Evolutionary conservation across 2,113 vertebrate species (phyloP), one percentile per base, ranked within the genome.

Genomic region (Nerophis ophidion): DNA sequence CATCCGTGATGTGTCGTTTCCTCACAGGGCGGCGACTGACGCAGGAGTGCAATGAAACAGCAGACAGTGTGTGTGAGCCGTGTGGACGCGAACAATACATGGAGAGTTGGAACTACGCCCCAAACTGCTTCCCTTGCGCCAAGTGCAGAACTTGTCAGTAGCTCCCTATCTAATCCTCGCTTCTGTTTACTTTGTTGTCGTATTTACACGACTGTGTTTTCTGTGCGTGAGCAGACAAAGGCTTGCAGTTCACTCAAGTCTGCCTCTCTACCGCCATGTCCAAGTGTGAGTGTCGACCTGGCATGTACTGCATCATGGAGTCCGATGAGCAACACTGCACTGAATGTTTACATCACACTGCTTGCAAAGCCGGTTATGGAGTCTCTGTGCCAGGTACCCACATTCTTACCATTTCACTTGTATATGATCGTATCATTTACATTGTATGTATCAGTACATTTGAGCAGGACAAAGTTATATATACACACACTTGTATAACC

Each of bases 251-350:
- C 15, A 15, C 4, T 6, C 67, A 42, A 48, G 34, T 0, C 0
- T 91, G 90, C 78, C 66, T 76, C 12, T n/a, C 48, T 1, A 74
- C 60, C n/a, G 46, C 6, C 40, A 54, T 17, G 0, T 7, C 87
- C 10, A 66, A 1, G 48, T 91, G 90, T 73, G 9, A 2, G 6
- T 91, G 90, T 63, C 42, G 34, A 44, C 16, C 76, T 15, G 87
- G 77, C 17, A 78, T 0, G 61, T 89, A 4, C 57, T 91, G 89
- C 69, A 0, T 0, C 0, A 0, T 78, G 0, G 36, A 0, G 0
- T 64, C n/a, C 47, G 0, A 53, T 0, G 0, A 6, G 0, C 38
- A 15, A 0, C 46, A 13, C 55, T 84, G 77, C 40, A 0, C 1
- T 10, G n/a, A 7, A 0, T 90, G 89, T 59, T 1, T 0, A 0